phyloP scores from a whole-genome alignment of 2,113 vertebrate genomes.

The Lynx canadensis region DNA sequence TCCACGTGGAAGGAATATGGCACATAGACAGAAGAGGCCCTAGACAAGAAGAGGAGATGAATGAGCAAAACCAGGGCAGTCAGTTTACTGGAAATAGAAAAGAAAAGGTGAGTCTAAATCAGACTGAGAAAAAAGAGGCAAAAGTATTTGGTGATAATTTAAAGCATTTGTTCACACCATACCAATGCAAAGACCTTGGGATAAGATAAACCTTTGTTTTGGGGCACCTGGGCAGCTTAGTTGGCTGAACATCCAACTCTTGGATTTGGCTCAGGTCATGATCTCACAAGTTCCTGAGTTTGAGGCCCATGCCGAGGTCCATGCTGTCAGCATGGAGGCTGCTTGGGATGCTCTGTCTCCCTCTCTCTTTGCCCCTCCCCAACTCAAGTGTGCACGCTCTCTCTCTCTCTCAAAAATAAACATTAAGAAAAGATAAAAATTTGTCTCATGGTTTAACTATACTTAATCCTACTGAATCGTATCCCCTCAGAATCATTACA shows the following conservation, averaged over 20 bases:
- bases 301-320: no score
- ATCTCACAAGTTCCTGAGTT: no score
- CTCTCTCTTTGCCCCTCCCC: no score
- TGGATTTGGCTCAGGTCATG: no score
- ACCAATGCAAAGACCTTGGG: neutral
- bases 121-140: neutral
- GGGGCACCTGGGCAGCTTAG: no score
- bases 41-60: neutral
- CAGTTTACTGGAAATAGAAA: neutral
- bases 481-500: neutral
- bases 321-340: no score
- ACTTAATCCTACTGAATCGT: neutral
- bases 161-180: neutral
- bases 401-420: no score
- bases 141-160: neutral
- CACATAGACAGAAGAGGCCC: neutral
- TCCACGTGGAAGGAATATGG: neutral
- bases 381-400: no score
- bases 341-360: no score
- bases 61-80: neutral
- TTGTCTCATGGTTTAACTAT: neutral
- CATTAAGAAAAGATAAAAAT: neutral
- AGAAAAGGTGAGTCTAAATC: neutral
- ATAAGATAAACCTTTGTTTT: neutral
- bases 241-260: no score